phyloP scores from a whole-genome alignment of 2,113 vertebrate genomes.

The Malurus cyaneus region DNA sequence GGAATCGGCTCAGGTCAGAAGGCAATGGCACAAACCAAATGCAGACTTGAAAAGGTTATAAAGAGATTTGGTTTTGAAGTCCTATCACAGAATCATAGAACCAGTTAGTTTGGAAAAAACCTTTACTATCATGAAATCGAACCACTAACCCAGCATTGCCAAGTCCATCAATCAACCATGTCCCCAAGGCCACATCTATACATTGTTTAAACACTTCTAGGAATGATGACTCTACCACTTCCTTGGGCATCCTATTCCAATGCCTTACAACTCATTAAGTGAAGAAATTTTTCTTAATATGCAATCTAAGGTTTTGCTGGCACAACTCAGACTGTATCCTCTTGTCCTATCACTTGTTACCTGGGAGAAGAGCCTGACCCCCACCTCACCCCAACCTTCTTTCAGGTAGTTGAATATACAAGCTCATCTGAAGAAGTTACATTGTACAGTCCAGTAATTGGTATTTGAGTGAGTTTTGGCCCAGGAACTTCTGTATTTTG shows the following conservation, averaged over 20 bases:
- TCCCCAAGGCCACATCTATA: background rate
- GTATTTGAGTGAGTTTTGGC: background rate
- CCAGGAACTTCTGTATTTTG: background rate
- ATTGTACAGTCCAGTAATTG: background rate
- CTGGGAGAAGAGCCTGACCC: background rate
- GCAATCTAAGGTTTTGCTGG: background rate
- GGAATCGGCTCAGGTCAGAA: background rate
- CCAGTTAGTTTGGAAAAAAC: background rate
- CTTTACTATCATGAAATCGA: background rate
- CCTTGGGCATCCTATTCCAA: background rate
- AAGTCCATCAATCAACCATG: background rate
- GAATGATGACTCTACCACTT: background rate
- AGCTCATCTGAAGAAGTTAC: background rate
- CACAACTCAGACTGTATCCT: background rate
- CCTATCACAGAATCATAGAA: background rate
- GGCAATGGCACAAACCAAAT: background rate
- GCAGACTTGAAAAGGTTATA: background rate
- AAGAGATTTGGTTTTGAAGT: background rate
- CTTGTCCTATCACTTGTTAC: background rate
- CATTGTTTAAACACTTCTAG: background rate
- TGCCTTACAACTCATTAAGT: background rate
- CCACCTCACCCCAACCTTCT: background rate
- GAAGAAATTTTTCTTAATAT: background rate
- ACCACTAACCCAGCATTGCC: background rate
- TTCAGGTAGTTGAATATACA: background rate